Evolutionary conservation across 2,888 invertebrate species (phyloP).

Genomic region (Eilema sororculum): DNA sequence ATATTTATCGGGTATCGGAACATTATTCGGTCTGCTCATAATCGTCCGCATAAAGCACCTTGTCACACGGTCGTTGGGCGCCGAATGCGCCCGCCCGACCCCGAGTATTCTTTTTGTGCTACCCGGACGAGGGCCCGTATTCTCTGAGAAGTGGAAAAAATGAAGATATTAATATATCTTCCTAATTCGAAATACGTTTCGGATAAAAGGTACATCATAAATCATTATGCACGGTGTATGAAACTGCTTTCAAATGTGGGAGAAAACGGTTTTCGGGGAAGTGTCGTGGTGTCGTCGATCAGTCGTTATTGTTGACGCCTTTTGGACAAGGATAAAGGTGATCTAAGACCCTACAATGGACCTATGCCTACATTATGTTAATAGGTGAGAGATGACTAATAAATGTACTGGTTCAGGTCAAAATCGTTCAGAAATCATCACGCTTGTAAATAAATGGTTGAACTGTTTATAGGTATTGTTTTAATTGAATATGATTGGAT

Average conservation of each 20-base stretch:
- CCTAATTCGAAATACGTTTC: conserved; percentile 87
- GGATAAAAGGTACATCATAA: conserved; percentile 84
- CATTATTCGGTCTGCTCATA: conserved; percentile 86
- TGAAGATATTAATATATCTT: conserved; percentile 87
- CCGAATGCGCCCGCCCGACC: conserved; percentile 80
- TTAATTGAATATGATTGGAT: conserved; percentile 40
- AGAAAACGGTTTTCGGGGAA: conserved; percentile 79
- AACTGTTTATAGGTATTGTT: conserved; percentile 25
- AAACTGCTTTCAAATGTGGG: conserved; percentile 77
- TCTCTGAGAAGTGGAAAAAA: conserved; percentile 86
- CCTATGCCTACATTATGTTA: background rate
- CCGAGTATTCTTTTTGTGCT: conserved; percentile 82
- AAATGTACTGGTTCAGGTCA: background rate
- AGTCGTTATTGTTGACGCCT: conserved; percentile 61
- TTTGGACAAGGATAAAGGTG: background rate
- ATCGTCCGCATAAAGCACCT: conserved; percentile 86
- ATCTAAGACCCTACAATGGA: background rate
- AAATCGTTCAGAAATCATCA: background rate
- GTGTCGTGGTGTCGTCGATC: conserved; percentile 70
- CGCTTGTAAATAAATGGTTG: conserved; percentile 27
- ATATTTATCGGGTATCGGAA: conserved; percentile 86
- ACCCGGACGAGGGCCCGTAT: conserved; percentile 77
- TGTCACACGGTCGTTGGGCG: conserved; percentile 87
- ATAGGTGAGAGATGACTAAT: background rate
- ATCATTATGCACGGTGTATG: conserved; percentile 78